Percentiles rank a stretch among this genome's conserved stretches.
Evolutionary conservation across 2,888 invertebrate genomes (phyloP).

Genomic region (Subacronicta megacephala): DNA sequence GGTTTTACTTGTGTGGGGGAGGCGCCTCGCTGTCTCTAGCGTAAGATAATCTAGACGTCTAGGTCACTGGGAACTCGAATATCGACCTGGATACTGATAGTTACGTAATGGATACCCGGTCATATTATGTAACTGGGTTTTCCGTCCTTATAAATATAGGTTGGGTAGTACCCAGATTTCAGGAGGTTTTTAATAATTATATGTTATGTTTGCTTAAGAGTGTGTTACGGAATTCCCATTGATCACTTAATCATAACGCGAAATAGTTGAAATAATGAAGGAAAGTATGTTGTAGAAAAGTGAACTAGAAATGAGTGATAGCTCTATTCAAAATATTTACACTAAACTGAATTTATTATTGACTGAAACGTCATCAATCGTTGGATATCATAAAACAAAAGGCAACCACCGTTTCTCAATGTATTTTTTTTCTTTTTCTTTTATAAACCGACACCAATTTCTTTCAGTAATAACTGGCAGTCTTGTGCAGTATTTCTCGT

Average conservation of each 20-base stretch:
- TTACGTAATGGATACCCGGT: conserved; percentile 47
- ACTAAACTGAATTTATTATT: not conserved
- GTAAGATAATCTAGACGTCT: conserved; percentile 63
- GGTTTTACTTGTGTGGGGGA: not conserved
- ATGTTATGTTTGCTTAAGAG: not conserved
- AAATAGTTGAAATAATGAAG: too few relatives aligned
- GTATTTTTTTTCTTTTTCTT: conserved; percentile 7
- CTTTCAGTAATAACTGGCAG: conserved; percentile 9
- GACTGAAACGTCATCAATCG: conserved; percentile 14
- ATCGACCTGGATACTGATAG: conserved; percentile 62
- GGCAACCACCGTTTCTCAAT: conserved; percentile 33
- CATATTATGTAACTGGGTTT: conserved; percentile 45
- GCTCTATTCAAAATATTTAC: conserved; percentile 9
- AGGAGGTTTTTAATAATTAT: not conserved
- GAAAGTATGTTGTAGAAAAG: not conserved
- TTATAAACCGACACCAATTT: not conserved
- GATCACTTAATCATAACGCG: not conserved
- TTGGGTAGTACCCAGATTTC: not conserved
- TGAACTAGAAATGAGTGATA: not conserved
- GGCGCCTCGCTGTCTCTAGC: conserved; percentile 63
- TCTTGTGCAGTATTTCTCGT: conserved; percentile 1
- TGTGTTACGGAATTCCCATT: not conserved
- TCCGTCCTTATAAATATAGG: conserved; percentile 11
- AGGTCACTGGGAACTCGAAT: conserved; percentile 65
- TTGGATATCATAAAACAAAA: conserved; percentile 20